Evolutionary conservation across 2,888 invertebrate genomes (phyloP), one percentile per base, ranked within the genome.

Genomic region (Dolichomitus sp.): DNA sequence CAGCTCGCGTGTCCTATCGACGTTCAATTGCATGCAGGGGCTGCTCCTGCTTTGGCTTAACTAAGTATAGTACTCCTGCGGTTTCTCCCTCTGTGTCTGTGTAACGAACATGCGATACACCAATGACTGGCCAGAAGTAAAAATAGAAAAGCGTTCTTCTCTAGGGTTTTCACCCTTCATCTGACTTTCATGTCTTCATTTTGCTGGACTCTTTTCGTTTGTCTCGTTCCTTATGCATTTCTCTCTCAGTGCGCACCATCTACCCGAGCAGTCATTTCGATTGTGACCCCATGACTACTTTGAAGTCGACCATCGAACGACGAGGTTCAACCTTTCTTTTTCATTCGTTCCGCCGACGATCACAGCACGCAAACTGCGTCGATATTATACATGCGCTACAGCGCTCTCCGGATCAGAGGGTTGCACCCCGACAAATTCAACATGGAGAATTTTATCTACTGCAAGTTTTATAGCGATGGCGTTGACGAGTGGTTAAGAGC

Each of bases 11-110:
- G 59, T 81, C 68, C 70, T 40, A 75, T 79, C 65, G 70, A 59
- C 57, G 69, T 70, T 75, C 45, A 66, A 79, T 70, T 52, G 70
- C 69, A 75, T 65, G 66, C 61, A 48, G n/a, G 27, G 74, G 19
- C 12, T 52, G 23, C 23, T 52, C 17, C 27, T 52, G 57, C 30
- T 52, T 63, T 50, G 40, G 50, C 69, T 66, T 59, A 23, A 65
- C 65, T 59, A 45, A 70, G 40, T 65, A 70, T 66, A 63, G 42
- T 48, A 52, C 42, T 33, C 14, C 37, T 27, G 42, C 11, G 69
- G 74, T 77, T 72, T 61, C 17, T 9, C 33, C 40, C 30, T n/a
- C 12, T 42, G 30, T 50, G 5, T 68, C 17, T 50, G 50, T 48
- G 50, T 33, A 12, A 2, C 33, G n/a, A 30, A 50, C 45, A 30